Conservation (phyloP, 2,797 vertebrate genomes). For the Cirrhinus mrigala region DNA sequence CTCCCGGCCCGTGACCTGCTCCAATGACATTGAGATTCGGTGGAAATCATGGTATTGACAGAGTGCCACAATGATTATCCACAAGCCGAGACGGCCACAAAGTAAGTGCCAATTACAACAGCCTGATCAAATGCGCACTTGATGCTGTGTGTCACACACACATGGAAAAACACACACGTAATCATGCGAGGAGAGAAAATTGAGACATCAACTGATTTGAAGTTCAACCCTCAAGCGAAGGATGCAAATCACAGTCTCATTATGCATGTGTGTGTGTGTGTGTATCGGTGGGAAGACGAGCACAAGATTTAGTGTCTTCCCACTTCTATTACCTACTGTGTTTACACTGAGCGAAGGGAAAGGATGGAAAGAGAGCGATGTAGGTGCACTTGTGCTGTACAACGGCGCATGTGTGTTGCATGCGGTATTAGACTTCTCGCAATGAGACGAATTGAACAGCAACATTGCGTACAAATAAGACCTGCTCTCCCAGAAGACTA, state of each 20-base stretch:
- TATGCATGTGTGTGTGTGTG: slow-evolving; percentile 20
- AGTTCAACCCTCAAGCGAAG: slow-evolving; percentile 35
- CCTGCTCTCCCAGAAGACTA: slow-evolving; percentile 69
- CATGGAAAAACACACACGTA: slow-evolving; percentile 12
- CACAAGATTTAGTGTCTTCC: slow-evolving; percentile 30
- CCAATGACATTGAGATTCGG: slow-evolving; percentile 45
- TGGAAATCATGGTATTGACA: slow-evolving; percentile 32
- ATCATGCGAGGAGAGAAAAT: slow-evolving; percentile 20
- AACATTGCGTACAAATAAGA: slow-evolving; percentile 74
- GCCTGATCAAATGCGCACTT: slow-evolving; percentile 30
- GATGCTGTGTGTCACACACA: slow-evolving; percentile 32
- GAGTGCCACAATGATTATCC: slow-evolving; percentile 9
- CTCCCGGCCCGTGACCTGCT: slow-evolving; percentile 19
- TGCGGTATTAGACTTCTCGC: slow-evolving; percentile 48
- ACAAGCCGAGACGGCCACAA: slow-evolving; percentile 14
- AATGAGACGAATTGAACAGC: slow-evolving; percentile 71
- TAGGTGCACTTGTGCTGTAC: slow-evolving; percentile 23
- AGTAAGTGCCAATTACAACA: slow-evolving; percentile 31
- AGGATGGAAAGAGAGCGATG: slow-evolving; percentile 36
- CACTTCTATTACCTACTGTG: slow-evolving; percentile 32
- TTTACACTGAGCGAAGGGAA: slow-evolving; percentile 12
- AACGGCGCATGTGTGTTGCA: slow-evolving; percentile 45
- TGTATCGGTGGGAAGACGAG: not conserved
- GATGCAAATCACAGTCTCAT: slow-evolving; percentile 53
- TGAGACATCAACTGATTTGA: slow-evolving; percentile 43